Percentiles rank a stretch among this genome's conserved stretches.
Evolutionary conservation across 2,797 vertebrate genomes (phyloP).

Genomic region (Buceros bicornis): DNA sequence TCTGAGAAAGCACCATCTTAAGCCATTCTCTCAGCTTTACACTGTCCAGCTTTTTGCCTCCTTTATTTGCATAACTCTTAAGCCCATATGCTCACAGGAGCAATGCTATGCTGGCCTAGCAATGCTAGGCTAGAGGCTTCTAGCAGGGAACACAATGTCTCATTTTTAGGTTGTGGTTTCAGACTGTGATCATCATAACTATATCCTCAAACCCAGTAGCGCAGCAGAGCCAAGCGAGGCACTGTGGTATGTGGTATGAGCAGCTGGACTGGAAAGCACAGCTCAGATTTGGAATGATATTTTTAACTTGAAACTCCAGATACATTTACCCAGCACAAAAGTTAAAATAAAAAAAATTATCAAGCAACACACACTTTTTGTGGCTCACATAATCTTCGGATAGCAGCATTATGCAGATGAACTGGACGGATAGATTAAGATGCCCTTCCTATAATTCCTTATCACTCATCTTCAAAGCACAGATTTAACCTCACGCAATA

Average conservation of each 20-base stretch:
- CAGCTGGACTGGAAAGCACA: slow-evolving; percentile 5
- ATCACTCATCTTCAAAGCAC: neutral
- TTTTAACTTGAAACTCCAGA: slow-evolving; percentile 28
- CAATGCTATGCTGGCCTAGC: neutral
- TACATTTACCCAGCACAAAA: neutral
- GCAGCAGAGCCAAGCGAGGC: neutral
- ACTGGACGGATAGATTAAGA: neutral
- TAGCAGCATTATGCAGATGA: neutral
- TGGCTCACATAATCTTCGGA: neutral
- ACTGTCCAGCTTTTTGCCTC: neutral
- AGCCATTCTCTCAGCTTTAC: neutral
- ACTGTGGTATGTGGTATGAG: neutral
- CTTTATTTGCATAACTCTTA: neutral
- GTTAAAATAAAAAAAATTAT: neutral
- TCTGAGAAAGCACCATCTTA: neutral
- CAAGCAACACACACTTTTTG: neutral
- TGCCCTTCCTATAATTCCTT: neutral
- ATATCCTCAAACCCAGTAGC: neutral
- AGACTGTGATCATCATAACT: neutral
- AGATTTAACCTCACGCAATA: neutral
- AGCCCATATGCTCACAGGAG: neutral
- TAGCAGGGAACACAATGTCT: neutral
- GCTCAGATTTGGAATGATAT: neutral
- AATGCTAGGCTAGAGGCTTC: neutral
- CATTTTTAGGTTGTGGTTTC: neutral